Evolutionary conservation across 2,888 invertebrate species (phyloP), one percentile per base, ranked within the genome.

Genomic region (Caenorhabditis sp.): DNA sequence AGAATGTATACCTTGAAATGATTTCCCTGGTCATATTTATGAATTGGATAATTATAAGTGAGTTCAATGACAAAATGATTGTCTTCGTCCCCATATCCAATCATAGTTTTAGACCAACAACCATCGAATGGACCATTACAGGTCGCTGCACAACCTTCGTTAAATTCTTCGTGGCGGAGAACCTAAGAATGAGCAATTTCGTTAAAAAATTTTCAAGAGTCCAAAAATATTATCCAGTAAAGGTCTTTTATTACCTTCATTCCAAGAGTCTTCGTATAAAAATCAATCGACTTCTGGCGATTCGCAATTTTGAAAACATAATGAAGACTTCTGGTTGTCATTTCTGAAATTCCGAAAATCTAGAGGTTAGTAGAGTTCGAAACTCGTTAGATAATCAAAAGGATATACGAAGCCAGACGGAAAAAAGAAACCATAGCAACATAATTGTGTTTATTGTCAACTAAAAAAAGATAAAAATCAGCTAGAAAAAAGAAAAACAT

Each of bases 41-140:
- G 92, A 25, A 97, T 92, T 25, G 95, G 95, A 88, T 99, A 99
- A 89, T 99, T 99, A 89, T 97, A 99, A 14, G 97, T 97, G 56
- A 99, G 90, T 88, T 99, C 97, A 25, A 97, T 91, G 0, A 95
- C 97, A 90, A 97, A 99, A 89, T 97, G 94, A 63, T 92, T 91
- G 84, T 95, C 93, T 90, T 99, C 99, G 0, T 94, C 92, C 0
- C 97, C 97, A 89, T 96, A 99, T 1, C 97, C 99, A 57, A 97
- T 92, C 97, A 99, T 99, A 0, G 97, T 97, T 90, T 99, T 99
- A 88, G 96, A 96, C 99, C 99, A 99, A 82, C 94, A 92, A 85
- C 95, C 95, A 84, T 94, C 94, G 87, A 97, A 97, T 0, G 96
- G 96, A n/a, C 97, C 97, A 91, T 97, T 97, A 89, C 97, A 99